Percentiles rank a stretch among this genome's conserved stretches.
These are phyloP conservation scores for Pinna nobilis DNA, from an alignment of 1,140 invertebrate species.

Conservation along the genomic window DNA sequence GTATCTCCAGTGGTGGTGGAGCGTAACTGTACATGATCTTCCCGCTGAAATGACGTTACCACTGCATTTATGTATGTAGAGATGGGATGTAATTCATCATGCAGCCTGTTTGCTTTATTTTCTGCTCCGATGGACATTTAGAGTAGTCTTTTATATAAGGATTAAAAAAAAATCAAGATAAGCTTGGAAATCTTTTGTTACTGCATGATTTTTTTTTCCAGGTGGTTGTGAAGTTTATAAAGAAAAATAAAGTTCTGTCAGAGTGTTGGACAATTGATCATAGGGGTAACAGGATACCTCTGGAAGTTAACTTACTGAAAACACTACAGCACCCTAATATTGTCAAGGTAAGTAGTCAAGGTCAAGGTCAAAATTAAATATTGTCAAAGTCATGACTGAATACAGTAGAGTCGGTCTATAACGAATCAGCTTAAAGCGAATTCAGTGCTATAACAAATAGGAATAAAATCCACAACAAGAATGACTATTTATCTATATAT, in stretches of 20 bases:
- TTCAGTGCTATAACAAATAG: too few species aligned
- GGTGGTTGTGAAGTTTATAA: conserved; percentile 85
- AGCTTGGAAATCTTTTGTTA: background rate
- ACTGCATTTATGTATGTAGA: background rate
- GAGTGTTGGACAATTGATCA: conserved; percentile 82
- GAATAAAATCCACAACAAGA: too few species aligned
- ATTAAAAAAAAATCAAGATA: too few species aligned
- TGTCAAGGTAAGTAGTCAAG: conserved; percentile 73
- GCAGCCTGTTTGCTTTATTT: background rate
- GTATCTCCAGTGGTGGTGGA: too few species aligned
- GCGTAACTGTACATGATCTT: too few species aligned
- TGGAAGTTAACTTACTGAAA: conserved; percentile 82
- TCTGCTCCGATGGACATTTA: too few species aligned
- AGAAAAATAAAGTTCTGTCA: conserved; percentile 82
- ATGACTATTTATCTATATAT: too few species aligned
- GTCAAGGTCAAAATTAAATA: too few species aligned
- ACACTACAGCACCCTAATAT: conserved; percentile 84
- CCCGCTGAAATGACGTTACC: too few species aligned
- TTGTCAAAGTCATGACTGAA: background rate
- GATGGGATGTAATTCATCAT: background rate
- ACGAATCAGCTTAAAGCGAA: too few species aligned
- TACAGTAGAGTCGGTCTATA: too few species aligned
- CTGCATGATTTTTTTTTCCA: conserved; percentile 45
- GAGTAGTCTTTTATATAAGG: too few species aligned
- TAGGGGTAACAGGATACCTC: conserved; percentile 77